phyloP scores from a whole-genome alignment of 2,888 invertebrate genomes.

The Plebejus melissa region DNA sequence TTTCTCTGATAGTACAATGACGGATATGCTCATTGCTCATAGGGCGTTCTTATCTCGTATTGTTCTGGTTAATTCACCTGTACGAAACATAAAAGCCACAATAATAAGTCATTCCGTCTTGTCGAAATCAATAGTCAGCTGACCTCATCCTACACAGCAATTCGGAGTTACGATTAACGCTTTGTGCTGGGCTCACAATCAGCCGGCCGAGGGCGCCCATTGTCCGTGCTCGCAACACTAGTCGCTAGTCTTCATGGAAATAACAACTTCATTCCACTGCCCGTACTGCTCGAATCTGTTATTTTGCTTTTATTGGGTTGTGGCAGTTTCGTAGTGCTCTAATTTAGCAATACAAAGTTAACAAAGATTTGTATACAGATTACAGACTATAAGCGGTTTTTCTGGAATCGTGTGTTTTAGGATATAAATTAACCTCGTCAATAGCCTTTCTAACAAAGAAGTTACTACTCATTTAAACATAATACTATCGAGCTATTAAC shows the following conservation, averaged over 20 bases:
- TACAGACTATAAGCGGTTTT: too few species aligned
- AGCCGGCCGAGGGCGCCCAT: slow-evolving; percentile 27
- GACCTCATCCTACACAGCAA: slow-evolving; percentile 35
- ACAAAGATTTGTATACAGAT: too few species aligned
- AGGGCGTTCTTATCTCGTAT: too few species aligned
- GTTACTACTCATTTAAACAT: too few species aligned
- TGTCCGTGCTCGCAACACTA: slow-evolving; percentile 3
- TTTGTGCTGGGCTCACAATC: slow-evolving; percentile 31
- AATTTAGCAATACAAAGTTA: not conserved
- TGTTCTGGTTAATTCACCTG: too few species aligned
- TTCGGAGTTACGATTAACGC: slow-evolving; percentile 32
- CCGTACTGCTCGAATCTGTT: not conserved
- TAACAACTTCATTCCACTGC: slow-evolving; percentile 16
- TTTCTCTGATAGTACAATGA: too few species aligned
- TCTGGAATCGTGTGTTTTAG: too few species aligned
- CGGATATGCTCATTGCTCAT: too few species aligned
- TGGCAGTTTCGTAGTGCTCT: not conserved
- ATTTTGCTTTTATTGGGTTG: not conserved
- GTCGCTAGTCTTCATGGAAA: not conserved
- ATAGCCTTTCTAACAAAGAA: too few species aligned
- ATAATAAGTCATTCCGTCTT: slow-evolving; percentile 14
- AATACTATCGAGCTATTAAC: too few species aligned
- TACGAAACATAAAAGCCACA: not conserved
- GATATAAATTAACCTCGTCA: too few species aligned
- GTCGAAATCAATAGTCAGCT: slow-evolving; percentile 35